phyloP scores from a whole-genome alignment of 2,888 invertebrate genomes.

The Coleophora deauratella region DNA sequence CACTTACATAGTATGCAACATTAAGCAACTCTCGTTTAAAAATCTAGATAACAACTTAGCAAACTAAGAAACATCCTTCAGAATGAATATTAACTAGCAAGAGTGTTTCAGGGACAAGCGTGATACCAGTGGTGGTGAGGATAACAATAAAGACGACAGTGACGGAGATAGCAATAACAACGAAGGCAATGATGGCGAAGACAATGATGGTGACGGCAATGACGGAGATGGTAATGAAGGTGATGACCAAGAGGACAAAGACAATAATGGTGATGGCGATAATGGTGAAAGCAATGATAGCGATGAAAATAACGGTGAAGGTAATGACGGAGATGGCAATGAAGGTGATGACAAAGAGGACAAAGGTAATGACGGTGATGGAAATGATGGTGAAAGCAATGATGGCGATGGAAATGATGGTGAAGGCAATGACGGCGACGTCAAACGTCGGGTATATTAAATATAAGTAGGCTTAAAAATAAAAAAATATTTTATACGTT shows the following conservation, averaged over 20 bases:
- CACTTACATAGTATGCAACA: too few species aligned
- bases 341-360: background rate
- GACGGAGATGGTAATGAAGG: background rate
- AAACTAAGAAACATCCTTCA: too few species aligned
- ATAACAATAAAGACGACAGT: background rate
- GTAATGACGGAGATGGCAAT: background rate
- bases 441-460: too few species aligned
- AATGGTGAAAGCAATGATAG: background rate
- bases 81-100: too few species aligned
- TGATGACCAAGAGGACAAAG: background rate
- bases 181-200: background rate
- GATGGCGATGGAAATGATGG: background rate
- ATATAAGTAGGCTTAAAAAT: too few species aligned
- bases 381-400: background rate
- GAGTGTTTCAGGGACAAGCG: background rate
- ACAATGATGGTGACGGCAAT: background rate
- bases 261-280: background rate
- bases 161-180: background rate
- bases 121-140: background rate
- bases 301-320: background rate
- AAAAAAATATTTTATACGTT: too few species aligned
- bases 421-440: background rate
- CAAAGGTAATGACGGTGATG: background rate
- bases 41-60: too few species aligned
- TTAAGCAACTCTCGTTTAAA: too few species aligned